A percentile compares a stretch with the other conserved stretches of the same genome.
phyloP scores from a whole-genome alignment of 1,140 invertebrate genomes.

The Bombus soroeensis region DNA sequence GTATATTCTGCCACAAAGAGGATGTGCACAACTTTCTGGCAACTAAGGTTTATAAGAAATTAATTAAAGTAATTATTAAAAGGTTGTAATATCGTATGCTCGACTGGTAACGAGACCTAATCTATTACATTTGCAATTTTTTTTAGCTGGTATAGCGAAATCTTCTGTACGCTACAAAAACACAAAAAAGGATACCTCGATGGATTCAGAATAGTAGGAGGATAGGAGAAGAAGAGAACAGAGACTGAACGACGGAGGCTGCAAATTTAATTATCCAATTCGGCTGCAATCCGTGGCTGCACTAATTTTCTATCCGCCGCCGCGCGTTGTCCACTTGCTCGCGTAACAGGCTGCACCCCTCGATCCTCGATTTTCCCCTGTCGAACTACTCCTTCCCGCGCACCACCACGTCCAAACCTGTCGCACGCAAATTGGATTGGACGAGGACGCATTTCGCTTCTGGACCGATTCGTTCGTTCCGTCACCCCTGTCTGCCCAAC shows the following conservation, averaged over 20 bases:
- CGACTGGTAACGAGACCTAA: not conserved
- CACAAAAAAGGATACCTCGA: not conserved
- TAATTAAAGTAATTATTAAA: not conserved
- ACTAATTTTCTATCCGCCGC: conserved; percentile 71
- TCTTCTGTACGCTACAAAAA: not conserved
- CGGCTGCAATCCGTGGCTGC: conserved; percentile 68
- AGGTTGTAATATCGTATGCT: not conserved
- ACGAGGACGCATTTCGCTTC: conserved; percentile 58
- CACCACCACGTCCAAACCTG: conserved; percentile 6
- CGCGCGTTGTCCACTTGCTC: conserved; percentile 10
- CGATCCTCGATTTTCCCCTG: conserved; percentile 2
- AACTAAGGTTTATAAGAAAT: not conserved
- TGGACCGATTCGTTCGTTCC: conserved; percentile 52
- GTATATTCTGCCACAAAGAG: not conserved
- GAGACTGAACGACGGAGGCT: conserved; percentile 58
- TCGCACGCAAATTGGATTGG: conserved; percentile 70
- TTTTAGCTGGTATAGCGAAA: not conserved
- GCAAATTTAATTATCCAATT: conserved; percentile 77
- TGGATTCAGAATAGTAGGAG: too few relatives aligned
- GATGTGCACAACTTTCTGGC: not conserved
- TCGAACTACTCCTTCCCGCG: conserved; percentile 19
- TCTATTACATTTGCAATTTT: not conserved
- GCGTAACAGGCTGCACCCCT: conserved; percentile 1
- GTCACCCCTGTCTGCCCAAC: not conserved
- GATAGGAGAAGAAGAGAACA: conserved; percentile 45